Conservation (phyloP, 2,113 vertebrate species). For the Labrus mixtus region DNA sequence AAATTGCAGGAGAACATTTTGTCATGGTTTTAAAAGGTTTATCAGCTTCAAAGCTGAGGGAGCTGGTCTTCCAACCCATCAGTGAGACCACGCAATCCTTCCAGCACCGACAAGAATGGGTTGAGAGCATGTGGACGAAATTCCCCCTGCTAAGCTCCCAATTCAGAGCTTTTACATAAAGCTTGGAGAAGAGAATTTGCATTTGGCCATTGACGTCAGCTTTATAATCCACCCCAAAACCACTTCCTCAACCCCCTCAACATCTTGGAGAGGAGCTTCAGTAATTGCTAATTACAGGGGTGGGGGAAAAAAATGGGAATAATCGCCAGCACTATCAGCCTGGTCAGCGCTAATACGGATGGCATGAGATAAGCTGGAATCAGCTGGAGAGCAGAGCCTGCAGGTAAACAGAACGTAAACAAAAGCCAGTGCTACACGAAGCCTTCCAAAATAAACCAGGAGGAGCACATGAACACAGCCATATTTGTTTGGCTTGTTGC, state of each 20-base stretch:
- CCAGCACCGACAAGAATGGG: conserved; percentile 75
- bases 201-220: conserved; percentile 75
- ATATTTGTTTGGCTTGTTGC: conserved; percentile 43
- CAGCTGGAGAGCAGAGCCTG: conserved; percentile 8
- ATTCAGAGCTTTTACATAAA: conserved; percentile 73
- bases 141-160: conserved; percentile 72
- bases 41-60: conserved; percentile 82
- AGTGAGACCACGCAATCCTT: conserved; percentile 77
- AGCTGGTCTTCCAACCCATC: conserved; percentile 74
- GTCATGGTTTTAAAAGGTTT: conserved; percentile 85
- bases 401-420: conserved; percentile 31
- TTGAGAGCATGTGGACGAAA: conserved; percentile 72
- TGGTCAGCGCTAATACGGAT: conserved; percentile 28
- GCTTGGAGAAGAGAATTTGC: conserved; percentile 72
- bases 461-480: conserved; percentile 32
- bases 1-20: conserved; percentile 79
- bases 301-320: conserved; percentile 15
- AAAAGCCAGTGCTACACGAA: neutral
- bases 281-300: conserved; percentile 64
- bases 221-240: conserved; percentile 68
- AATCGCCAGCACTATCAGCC: conserved; percentile 39
- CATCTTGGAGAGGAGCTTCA: conserved; percentile 48
- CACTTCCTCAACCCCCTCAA: conserved; percentile 60
- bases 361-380: conserved; percentile 17
- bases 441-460: conserved; percentile 27